These are phyloP conservation scores for Watsonalla cultraria DNA, from an alignment of 2,888 invertebrate genomes.

Conservation along the genomic window DNA sequence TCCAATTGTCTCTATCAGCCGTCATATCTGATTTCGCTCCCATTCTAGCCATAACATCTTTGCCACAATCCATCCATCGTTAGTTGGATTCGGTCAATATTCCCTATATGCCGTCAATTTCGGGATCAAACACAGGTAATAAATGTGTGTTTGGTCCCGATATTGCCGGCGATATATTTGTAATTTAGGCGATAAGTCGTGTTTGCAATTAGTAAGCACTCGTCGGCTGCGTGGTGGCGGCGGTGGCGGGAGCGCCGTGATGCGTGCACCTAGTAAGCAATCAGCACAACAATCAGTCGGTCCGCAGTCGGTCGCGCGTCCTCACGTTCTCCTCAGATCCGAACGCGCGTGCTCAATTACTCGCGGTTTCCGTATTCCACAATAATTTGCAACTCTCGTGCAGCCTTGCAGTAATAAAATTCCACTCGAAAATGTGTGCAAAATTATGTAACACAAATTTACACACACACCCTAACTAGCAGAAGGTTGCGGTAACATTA, in stretches of 20 bases:
- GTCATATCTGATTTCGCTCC: too few relatives aligned
- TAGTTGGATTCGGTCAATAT: too few relatives aligned
- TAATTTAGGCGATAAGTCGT: constrained; percentile 32
- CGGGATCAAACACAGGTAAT: too few relatives aligned
- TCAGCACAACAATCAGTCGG: constrained; percentile 1
- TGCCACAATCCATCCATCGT: too few relatives aligned
- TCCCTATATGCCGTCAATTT: too few relatives aligned
- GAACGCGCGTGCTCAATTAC: constrained; percentile 16
- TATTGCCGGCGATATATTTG: background rate
- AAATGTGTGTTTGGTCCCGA: too few relatives aligned
- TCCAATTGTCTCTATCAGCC: too few relatives aligned
- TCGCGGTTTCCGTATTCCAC: constrained; percentile 34
- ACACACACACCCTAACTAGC: constrained; percentile 27
- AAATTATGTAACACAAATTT: constrained; percentile 56
- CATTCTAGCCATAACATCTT: too few relatives aligned
- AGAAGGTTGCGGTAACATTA: constrained; percentile 48
- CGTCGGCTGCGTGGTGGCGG: constrained; percentile 24
- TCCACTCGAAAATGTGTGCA: constrained; percentile 38
- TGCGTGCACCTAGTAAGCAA: constrained; percentile 6
- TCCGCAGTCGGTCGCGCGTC: constrained; percentile 39
- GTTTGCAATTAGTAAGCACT: constrained; percentile 44
- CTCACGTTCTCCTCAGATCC: constrained; percentile 28
- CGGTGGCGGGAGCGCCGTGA: constrained; percentile 19
- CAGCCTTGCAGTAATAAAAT: constrained; percentile 42
- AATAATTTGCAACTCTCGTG: constrained; percentile 37